A percentile compares a stretch with the other conserved stretches of the same genome.
Conservation (phyloP, 2,113 vertebrate species). For the Condylura cristata region DNA sequence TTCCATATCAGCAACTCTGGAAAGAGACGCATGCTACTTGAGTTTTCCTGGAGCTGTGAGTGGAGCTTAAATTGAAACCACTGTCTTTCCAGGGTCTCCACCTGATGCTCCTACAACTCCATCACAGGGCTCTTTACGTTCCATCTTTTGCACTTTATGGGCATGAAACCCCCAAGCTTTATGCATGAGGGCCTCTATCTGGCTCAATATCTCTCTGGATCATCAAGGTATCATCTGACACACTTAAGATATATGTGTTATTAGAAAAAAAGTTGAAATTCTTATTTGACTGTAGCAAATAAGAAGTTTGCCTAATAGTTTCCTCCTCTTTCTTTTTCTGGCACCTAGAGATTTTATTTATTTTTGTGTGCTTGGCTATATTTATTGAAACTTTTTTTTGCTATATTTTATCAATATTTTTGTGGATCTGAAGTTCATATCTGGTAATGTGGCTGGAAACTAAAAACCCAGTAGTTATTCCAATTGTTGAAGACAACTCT, state of each 20-base stretch:
- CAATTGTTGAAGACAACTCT: not conserved
- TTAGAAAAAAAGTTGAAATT: no score
- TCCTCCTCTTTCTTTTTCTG: slow-evolving; percentile 9
- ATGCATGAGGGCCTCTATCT: not conserved
- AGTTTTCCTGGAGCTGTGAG: not conserved
- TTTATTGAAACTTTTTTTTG: not conserved
- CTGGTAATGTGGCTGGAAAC: not conserved
- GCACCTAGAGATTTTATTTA: slow-evolving; percentile 23
- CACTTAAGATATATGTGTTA: no score
- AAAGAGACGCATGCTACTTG: not conserved
- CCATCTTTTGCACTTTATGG: not conserved
- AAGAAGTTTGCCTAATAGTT: not conserved
- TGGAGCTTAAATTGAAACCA: not conserved
- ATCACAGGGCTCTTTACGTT: not conserved
- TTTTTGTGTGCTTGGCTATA: slow-evolving; percentile 33
- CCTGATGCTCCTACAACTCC: not conserved
- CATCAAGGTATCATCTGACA: not conserved
- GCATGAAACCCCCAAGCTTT: not conserved
- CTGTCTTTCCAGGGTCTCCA: not conserved
- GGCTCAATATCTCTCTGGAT: not conserved
- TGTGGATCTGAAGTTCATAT: slow-evolving; percentile 4
- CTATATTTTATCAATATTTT: not conserved
- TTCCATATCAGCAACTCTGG: not conserved
- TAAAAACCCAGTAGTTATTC: not conserved
- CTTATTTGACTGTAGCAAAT: no score